A percentile compares a stretch with the other conserved stretches of the same genome.
phyloP scores from a whole-genome alignment of 2,797 vertebrate genomes.

The Geotria australis region DNA sequence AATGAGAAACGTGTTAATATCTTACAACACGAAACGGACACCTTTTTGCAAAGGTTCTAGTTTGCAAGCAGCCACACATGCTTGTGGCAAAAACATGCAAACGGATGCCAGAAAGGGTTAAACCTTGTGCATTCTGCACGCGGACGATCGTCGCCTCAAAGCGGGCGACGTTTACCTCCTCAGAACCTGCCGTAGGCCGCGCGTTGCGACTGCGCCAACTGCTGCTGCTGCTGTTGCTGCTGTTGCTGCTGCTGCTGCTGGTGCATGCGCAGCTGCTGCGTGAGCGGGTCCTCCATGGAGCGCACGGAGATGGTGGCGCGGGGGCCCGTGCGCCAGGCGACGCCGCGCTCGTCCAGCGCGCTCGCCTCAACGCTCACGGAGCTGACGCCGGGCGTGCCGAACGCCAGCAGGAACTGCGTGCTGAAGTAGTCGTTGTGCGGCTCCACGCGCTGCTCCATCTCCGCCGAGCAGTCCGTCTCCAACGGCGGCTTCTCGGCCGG shows the following conservation, averaged over 20 bases:
- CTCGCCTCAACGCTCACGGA: slow-evolving; percentile 70
- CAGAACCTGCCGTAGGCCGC: no score
- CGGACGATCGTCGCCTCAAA: no score
- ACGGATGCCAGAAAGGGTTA: no score
- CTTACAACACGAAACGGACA: no score
- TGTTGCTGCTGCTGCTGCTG: slow-evolving; percentile 34
- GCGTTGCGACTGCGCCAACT: no score
- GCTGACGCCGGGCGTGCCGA: slow-evolving; percentile 55
- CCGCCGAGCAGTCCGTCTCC: slow-evolving; percentile 13
- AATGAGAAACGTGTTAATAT: no score
- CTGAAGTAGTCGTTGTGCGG: slow-evolving; percentile 98
- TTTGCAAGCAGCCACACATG: no score
- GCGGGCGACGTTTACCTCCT: no score
- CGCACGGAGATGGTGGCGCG: slow-evolving; percentile 62
- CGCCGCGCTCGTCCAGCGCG: slow-evolving; percentile 58
- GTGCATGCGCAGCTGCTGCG: slow-evolving; percentile 71
- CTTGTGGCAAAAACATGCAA: no score
- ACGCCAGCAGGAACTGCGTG: slow-evolving; percentile 81
- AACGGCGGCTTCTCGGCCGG: no score
- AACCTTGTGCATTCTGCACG: no score
- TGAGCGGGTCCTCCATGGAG: slow-evolving; percentile 74
- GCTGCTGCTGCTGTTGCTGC: slow-evolving; percentile 15
- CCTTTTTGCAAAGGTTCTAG: no score
- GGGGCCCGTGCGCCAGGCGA: slow-evolving; percentile 79
- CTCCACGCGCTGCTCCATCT: slow-evolving; percentile 79